Evolutionary conservation across 92 coral and sea anemone species (phyloP).

Genomic region (Scolanthus callimorphus): DNA sequence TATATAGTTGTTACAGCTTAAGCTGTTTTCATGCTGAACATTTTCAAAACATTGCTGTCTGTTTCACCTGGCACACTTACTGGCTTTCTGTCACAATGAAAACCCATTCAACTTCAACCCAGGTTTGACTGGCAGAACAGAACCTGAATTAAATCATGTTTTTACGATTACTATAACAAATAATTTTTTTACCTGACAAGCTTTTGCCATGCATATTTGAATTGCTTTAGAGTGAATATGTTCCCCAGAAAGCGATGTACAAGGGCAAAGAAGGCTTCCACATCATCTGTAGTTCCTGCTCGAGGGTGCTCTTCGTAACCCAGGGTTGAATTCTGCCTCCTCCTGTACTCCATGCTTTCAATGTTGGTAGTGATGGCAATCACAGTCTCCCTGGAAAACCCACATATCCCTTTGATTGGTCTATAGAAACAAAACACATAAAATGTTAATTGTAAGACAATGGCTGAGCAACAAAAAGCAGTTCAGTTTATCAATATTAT

Average conservation of each 20-base stretch:
- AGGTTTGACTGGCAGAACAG: too few species aligned
- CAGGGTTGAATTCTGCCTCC: constrained; percentile 22
- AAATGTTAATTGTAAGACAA: too few species aligned
- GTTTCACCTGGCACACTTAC: too few species aligned
- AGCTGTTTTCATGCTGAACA: too few species aligned
- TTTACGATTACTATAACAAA: too few species aligned
- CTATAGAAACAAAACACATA: constrained; percentile 13
- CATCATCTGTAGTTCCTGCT: constrained; percentile 65
- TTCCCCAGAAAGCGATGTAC: constrained; percentile 44
- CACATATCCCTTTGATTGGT: constrained; percentile 55
- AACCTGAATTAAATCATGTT: too few species aligned
- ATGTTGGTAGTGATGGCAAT: constrained; percentile 56
- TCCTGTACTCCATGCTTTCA: constrained; percentile 46
- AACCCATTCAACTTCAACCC: too few species aligned
- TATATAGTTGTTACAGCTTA: too few species aligned
- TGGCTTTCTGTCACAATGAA: too few species aligned
- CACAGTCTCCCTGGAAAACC: constrained; percentile 55
- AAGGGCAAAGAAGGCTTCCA: constrained; percentile 50
- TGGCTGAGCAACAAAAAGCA: too few species aligned
- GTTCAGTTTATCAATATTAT: too few species aligned
- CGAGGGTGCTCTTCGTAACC: constrained; percentile 64
- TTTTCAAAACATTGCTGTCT: too few species aligned
- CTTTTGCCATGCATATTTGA: constrained; percentile 47
- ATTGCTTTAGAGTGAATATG: constrained; percentile 45
- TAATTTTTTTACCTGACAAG: constrained; percentile 42